Conservation (phyloP, 2,113 vertebrate species). For the Mormyrus iriodes region DNA sequence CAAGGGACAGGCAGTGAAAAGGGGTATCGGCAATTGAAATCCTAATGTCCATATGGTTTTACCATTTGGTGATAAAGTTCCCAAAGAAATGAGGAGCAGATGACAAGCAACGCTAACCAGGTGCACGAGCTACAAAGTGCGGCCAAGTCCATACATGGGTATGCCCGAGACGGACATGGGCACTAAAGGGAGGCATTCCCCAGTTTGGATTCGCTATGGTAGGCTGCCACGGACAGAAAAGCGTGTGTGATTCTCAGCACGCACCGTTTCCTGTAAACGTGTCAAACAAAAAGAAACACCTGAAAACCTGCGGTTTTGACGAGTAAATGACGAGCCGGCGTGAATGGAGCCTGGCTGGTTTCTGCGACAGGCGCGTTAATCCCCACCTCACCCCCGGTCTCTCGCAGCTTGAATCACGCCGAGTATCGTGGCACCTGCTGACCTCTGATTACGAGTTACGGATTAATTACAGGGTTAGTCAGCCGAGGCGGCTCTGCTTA, state of each 20-base stretch:
- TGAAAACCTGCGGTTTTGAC: neutral
- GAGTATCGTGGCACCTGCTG: neutral
- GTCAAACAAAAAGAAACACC: neutral
- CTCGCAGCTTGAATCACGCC: neutral
- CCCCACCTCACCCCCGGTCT: neutral
- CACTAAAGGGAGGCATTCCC: neutral
- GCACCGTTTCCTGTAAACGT: neutral
- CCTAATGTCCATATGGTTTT: neutral
- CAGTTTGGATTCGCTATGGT: neutral
- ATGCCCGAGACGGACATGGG: neutral
- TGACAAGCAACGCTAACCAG: neutral
- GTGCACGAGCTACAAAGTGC: neutral
- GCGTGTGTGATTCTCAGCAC: neutral
- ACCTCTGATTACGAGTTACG: neutral
- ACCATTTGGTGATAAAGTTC: neutral
- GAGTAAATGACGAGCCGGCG: neutral
- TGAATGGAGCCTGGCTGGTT: neutral
- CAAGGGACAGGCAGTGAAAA: neutral
- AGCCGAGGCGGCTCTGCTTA: neutral
- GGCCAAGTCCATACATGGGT: neutral
- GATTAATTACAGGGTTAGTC: neutral
- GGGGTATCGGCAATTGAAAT: neutral
- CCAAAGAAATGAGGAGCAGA: neutral
- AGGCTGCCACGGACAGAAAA: neutral
- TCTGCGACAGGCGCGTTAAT: neutral